Percentiles rank a stretch among this genome's conserved stretches.
These are phyloP conservation scores for Phodopus roborovskii DNA, from an alignment of 2,113 vertebrate genomes.

Conservation along the genomic window DNA sequence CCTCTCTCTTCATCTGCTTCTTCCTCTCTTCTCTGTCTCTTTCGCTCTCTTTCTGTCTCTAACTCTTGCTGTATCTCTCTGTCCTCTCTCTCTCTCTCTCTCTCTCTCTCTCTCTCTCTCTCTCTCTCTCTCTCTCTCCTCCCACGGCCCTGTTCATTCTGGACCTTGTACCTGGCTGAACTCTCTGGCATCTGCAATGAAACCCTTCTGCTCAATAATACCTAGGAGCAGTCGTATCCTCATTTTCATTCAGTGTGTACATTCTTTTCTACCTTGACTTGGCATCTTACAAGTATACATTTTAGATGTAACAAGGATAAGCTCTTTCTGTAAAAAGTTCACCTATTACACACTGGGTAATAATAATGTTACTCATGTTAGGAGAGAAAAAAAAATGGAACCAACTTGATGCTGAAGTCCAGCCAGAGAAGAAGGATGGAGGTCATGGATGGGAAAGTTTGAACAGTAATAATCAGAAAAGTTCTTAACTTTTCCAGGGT, in stretches of 20 bases:
- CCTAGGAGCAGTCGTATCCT: neutral
- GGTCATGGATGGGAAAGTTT: neutral
- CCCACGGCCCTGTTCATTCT: neutral
- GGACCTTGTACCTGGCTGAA: neutral
- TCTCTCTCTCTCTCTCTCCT: too few species aligned
- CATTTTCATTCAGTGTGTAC: neutral
- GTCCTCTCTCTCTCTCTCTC: too few species aligned
- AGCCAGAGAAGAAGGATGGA: neutral
- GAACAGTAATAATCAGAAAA: conserved; percentile 55
- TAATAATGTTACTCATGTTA: conserved; percentile 32
- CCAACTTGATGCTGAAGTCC: conserved; percentile 40
- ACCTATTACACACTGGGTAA: conserved; percentile 37
- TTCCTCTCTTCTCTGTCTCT: neutral
- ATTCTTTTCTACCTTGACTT: conserved; percentile 57
- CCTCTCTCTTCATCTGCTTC: neutral
- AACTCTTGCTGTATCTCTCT: too few species aligned
- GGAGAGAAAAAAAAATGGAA: conserved; percentile 29
- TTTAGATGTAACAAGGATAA: conserved; percentile 55
- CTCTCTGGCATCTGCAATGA: neutral
- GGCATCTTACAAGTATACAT: conserved; percentile 57
- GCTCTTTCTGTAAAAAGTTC: conserved; percentile 64
- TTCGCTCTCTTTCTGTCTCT: neutral
- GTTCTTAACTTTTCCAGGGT: conserved; percentile 49
- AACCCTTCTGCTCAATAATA: neutral
- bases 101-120: too few species aligned